Base-by-base conservation (phyloP, 2,888 invertebrate genomes). In the Cataglyphis altisquamis region DNA sequence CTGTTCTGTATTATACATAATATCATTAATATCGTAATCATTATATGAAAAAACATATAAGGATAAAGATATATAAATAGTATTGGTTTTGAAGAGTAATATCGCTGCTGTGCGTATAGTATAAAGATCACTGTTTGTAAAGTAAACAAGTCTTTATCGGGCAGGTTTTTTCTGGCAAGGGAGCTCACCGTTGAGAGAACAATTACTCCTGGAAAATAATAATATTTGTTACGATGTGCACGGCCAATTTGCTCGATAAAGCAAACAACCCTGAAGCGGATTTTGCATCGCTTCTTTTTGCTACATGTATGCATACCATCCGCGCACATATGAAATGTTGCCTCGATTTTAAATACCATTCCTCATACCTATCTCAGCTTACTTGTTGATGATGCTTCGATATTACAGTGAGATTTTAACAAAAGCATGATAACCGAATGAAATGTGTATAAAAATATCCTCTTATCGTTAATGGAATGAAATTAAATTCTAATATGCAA, bases 151-250 rank as follows among this genome's bases (percentile, higher is more conserved):
- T 85, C 36, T 74, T 66, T 78, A 68, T 29, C 68, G 67, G 62
- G 32, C 36, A 32, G 67, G 63, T 85, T 89, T 87, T 52, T 88
- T 73, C 57, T 52, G 60, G 36, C 64, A 66, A 70, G 62, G 70
- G 70, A 81, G 63, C 62, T 73, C 83, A 64, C 68, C 48, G 84
- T 63, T 77, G 85, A 77, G 85, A 89, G 87, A 90, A 89, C 87
- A 90, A 85, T 89, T 87, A 88, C 86, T 84, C 82, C 60, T 70
- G 82, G 74, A 89, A 88, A 90, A 90, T 90, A 90, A 90, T 89
- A 87, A 90, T 89, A 84, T 86, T 87, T 89, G 90, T 89, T 85
- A 78, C 86, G 78, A 89, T 80, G 78, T 89, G 84, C 83, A 87
- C 87, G 85, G 83, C 63, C 88, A 88, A 87, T 90, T 89, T 89